These are phyloP conservation scores for Mustela lutreola DNA, from an alignment of 2,113 vertebrate genomes.

Conservation along the genomic window DNA sequence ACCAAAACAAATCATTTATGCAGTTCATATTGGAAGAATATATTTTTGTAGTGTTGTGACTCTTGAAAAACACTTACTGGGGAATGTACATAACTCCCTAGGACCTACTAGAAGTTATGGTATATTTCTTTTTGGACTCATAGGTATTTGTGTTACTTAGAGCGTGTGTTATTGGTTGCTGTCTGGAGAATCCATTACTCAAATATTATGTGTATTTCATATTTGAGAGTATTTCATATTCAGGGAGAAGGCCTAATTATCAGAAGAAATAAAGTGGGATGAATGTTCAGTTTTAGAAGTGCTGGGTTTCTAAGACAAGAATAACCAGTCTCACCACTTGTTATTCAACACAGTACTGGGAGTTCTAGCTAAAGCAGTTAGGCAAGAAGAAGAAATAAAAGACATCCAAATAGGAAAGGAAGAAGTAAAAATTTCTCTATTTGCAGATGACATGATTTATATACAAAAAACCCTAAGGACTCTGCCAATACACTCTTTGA, in stretches of 20 bases:
- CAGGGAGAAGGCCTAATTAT: background rate
- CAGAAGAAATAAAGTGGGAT: background rate
- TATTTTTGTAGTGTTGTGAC: background rate
- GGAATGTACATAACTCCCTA: background rate
- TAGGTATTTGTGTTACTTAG: background rate
- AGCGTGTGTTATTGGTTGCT: background rate
- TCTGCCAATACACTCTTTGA: background rate
- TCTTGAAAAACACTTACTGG: background rate
- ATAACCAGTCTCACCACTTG: background rate
- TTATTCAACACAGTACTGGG: background rate
- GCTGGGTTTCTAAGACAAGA: background rate
- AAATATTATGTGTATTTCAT: constrained; percentile 1
- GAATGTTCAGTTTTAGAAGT: constrained; percentile 8
- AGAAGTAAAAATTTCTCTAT: background rate
- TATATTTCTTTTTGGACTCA: constrained; percentile 28
- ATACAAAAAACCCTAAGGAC: background rate
- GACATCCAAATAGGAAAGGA: background rate
- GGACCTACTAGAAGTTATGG: background rate
- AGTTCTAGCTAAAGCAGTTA: background rate
- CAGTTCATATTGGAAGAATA: background rate
- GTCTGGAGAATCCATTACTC: background rate
- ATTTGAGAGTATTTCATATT: constrained; percentile 29
- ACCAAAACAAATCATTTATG: constrained; percentile 49
- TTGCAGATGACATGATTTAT: background rate
- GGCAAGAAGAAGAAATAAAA: background rate